Evolutionary conservation across 2,113 vertebrate species (phyloP).

Genomic region (Vidua chalybeata): DNA sequence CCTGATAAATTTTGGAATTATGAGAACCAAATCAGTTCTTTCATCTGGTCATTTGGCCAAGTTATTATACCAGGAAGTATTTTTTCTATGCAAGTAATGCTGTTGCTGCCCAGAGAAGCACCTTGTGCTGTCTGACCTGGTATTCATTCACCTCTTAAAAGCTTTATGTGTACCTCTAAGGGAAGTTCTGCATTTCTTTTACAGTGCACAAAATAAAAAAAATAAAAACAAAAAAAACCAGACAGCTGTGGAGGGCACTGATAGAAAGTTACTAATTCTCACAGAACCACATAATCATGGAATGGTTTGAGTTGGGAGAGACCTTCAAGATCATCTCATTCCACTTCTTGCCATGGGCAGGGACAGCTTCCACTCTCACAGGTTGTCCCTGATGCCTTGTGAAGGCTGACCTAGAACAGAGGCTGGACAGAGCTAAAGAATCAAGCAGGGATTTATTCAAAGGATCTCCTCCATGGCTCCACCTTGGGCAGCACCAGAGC

Average conservation of each 20-base stretch:
- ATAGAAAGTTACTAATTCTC: too few relatives aligned
- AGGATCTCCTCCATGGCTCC: too few relatives aligned
- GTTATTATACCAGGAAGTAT: background rate
- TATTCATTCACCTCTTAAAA: background rate
- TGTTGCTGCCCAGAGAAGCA: background rate
- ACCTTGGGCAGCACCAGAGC: too few relatives aligned
- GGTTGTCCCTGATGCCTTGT: fast-evolving
- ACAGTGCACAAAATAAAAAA: background rate
- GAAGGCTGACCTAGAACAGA: too few relatives aligned
- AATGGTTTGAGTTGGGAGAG: background rate
- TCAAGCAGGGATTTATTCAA: too few relatives aligned
- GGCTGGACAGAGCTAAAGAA: background rate
- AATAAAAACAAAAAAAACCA: background rate
- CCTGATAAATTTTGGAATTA: background rate
- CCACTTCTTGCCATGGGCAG: background rate
- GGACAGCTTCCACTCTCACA: fast-evolving
- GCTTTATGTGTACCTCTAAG: background rate
- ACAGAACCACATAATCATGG: background rate
- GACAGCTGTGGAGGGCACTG: background rate
- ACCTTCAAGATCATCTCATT: background rate
- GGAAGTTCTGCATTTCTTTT: background rate
- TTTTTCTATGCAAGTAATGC: background rate
- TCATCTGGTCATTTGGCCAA: background rate
- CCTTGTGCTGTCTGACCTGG: fast-evolving
- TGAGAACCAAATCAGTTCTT: background rate